Conservation (phyloP, 2,888 invertebrate species). For the Parnassius smintheus region DNA sequence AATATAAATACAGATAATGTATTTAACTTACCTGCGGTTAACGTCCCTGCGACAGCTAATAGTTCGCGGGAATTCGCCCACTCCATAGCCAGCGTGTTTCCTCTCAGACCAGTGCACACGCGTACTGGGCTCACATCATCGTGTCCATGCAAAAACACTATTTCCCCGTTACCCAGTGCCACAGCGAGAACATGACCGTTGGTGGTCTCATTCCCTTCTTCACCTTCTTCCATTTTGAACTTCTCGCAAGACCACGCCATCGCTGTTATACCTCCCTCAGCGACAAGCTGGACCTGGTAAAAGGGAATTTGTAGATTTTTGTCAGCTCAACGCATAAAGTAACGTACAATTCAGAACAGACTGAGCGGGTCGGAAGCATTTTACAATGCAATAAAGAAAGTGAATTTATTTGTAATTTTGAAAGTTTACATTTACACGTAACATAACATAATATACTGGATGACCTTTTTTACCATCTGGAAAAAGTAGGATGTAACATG, state of each 20-base stretch:
- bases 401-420: too few species aligned
- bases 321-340: too few species aligned
- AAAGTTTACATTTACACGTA: too few species aligned
- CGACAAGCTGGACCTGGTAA: constrained; percentile 86
- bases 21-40: constrained; percentile 61
- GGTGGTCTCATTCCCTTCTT: constrained; percentile 84
- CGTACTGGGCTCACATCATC: constrained; percentile 96
- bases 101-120: constrained; percentile 90
- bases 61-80: constrained; percentile 98
- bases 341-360: too few species aligned
- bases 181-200: constrained; percentile 91
- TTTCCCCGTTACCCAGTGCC: constrained; percentile 92
- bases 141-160: constrained; percentile 93
- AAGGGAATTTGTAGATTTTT: too few species aligned
- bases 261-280: constrained; percentile 92
- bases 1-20: too few species aligned
- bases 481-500: too few species aligned
- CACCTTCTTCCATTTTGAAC: constrained; percentile 98
- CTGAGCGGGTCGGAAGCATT: too few species aligned
- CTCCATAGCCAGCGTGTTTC: constrained; percentile 92
- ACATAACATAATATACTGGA: too few species aligned
- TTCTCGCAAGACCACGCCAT: constrained; percentile 99
- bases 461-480: too few species aligned
- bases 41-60: constrained; percentile 93
- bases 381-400: too few species aligned